Evolutionary conservation across 2,888 invertebrate genomes (phyloP).

Genomic region (Cephonodes hylas): DNA sequence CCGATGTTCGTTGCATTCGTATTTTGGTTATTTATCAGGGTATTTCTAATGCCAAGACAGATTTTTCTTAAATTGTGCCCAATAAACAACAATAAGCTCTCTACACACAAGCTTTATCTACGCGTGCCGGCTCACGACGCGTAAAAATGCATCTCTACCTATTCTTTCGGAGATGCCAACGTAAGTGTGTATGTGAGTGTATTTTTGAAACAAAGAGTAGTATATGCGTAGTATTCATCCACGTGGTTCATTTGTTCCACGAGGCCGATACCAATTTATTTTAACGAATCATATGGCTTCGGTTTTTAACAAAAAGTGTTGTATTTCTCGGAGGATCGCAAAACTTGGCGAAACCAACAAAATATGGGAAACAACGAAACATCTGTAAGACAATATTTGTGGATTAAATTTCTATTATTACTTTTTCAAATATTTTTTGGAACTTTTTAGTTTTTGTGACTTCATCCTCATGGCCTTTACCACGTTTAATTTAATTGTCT

Average conservation of each 20-base stretch:
- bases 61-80: too few species aligned
- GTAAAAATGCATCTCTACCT: too few species aligned
- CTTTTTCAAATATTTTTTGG: neutral
- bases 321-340: neutral
- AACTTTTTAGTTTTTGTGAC: neutral
- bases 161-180: too few species aligned
- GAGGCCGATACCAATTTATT: neutral
- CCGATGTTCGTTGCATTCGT: too few species aligned
- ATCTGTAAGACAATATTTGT: neutral
- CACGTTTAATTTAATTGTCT: neutral
- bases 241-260: neutral
- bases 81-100: too few species aligned
- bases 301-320: constrained; percentile 7
- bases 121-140: too few species aligned
- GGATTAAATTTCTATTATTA: neutral
- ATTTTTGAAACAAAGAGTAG: too few species aligned
- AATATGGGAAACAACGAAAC: constrained; percentile 6
- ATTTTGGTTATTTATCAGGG: too few species aligned
- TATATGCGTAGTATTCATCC: neutral
- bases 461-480: neutral
- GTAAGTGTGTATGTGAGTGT: too few species aligned
- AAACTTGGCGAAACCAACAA: constrained; percentile 5
- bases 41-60: too few species aligned
- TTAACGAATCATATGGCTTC: neutral
- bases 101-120: too few species aligned